Evolutionary conservation across 2,797 vertebrate species (phyloP).

Genomic region (Hapalemur alaotrensis): DNA sequence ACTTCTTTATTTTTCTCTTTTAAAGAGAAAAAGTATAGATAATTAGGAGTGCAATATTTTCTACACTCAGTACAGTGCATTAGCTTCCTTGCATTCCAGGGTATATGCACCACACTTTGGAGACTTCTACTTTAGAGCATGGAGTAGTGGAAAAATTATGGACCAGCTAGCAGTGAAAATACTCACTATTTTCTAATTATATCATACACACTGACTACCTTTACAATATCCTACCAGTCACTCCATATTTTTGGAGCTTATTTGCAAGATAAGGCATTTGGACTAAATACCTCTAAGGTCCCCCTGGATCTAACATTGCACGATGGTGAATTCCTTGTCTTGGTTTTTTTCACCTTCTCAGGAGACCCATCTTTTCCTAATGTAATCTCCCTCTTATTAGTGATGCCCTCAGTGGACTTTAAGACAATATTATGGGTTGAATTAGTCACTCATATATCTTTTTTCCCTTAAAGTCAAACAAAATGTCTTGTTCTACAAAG

Average conservation of each 20-base stretch:
- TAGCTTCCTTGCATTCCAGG: background rate
- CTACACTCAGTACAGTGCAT: background rate
- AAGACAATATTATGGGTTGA: background rate
- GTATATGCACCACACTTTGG: background rate
- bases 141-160: background rate
- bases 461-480: background rate
- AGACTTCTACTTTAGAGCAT: background rate
- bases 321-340: background rate
- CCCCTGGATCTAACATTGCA: background rate
- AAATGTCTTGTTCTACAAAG: background rate
- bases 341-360: background rate
- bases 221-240: background rate
- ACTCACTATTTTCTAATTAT: background rate
- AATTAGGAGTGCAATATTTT: background rate
- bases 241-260: background rate
- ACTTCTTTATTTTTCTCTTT: background rate
- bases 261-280: background rate
- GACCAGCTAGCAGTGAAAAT: background rate
- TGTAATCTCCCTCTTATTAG: background rate
- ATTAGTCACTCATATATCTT: background rate
- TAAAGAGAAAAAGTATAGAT: background rate
- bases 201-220: background rate
- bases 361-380: background rate
- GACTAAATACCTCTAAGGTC: background rate
- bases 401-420: background rate